Conservation (phyloP, 2,113 vertebrate species). For the Corythornis madagascariensis region DNA sequence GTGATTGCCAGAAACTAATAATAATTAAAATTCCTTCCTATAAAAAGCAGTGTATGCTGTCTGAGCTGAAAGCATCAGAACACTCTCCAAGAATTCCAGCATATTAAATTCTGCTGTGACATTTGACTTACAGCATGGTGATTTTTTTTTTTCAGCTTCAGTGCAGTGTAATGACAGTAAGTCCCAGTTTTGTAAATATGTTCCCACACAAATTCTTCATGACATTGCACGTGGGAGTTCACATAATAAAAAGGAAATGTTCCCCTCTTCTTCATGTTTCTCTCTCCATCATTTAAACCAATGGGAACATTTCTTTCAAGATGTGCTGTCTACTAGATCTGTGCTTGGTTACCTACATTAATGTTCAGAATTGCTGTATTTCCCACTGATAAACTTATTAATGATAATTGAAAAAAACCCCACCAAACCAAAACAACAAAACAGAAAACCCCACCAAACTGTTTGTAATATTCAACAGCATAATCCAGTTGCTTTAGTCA, state of each 20-base stretch:
- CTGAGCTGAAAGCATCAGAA: conserved; percentile 33
- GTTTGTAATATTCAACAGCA: neutral
- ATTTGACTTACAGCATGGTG: conserved; percentile 60
- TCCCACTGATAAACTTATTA: neutral
- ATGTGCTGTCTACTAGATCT: neutral
- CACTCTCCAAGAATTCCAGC: conserved; percentile 59
- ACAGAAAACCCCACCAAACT: neutral
- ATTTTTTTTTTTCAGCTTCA: conserved; percentile 17
- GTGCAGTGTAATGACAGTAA: conserved; percentile 13
- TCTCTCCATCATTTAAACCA: neutral
- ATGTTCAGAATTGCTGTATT: neutral
- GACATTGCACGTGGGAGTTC: conserved; percentile 48
- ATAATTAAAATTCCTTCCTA: conserved; percentile 59
- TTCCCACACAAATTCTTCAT: conserved; percentile 74
- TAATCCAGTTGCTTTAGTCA: neutral
- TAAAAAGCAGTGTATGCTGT: neutral
- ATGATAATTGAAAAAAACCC: neutral
- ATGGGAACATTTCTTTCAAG: neutral
- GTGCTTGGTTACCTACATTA: neutral
- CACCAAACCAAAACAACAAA: no score
- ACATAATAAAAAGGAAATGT: conserved; percentile 66
- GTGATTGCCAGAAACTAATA: conserved; percentile 51
- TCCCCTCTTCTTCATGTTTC: neutral
- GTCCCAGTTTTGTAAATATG: conserved; percentile 61
- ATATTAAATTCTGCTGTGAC: conserved; percentile 53